A percentile compares a stretch with the other conserved stretches of the same genome.
These are phyloP conservation scores for Lepidocolaptes lacrymiger DNA, from an alignment of 2,797 vertebrate species.

Conservation along the genomic window DNA sequence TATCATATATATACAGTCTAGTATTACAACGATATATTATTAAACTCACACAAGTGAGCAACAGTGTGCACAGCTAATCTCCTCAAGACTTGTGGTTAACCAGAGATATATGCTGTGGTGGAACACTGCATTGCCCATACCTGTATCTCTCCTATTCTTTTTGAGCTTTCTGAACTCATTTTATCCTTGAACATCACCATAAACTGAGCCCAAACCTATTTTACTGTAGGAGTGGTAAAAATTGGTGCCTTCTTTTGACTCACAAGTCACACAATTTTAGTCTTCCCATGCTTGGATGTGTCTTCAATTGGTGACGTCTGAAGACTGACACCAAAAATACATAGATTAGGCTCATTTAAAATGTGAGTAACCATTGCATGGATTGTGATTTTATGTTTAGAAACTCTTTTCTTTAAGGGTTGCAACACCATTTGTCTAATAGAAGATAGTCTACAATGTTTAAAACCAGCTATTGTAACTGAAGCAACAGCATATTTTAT, in stretches of 20 bases:
- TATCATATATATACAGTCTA: neutral
- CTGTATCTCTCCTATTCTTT: neutral
- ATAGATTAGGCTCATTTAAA: neutral
- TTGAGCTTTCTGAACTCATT: neutral
- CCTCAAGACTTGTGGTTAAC: neutral
- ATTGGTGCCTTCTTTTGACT: neutral
- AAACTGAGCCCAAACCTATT: neutral
- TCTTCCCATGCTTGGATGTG: neutral
- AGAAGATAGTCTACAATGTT: neutral
- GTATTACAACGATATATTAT: too few relatives aligned
- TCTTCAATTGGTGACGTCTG: neutral
- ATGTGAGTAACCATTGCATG: neutral
- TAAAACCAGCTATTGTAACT: conserved; percentile 35
- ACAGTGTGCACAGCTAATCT: neutral
- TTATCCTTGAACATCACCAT: neutral
- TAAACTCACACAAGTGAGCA: neutral
- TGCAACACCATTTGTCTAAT: conserved; percentile 7
- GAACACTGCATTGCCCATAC: fast-evolving
- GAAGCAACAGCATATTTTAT: conserved; percentile 14
- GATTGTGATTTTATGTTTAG: neutral
- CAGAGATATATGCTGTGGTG: neutral
- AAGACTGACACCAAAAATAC: neutral
- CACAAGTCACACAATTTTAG: fast-evolving
- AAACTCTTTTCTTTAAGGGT: conserved; percentile 29
- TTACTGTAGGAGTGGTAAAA: neutral